Percentiles rank a stretch among this genome's conserved stretches.
Evolutionary conservation across 2,888 invertebrate genomes (phyloP).

Genomic region (Vannuccia rotundouncinata): DNA sequence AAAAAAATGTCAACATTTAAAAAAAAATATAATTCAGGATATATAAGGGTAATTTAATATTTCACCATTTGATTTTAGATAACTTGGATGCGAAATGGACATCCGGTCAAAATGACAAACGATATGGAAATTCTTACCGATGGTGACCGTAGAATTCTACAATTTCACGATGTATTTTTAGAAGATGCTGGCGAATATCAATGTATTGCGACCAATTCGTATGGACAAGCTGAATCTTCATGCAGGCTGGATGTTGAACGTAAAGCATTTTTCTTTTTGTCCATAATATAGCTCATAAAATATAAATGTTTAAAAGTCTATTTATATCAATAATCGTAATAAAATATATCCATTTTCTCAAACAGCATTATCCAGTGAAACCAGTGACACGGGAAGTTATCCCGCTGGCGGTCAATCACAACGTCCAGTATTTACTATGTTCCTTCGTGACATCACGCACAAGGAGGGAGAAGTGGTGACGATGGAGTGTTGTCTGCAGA

Average conservation of each 20-base stretch:
- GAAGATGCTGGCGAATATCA: constrained; percentile 62
- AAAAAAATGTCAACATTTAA: no score
- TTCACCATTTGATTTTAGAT: no score
- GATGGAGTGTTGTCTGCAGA: constrained; percentile 44
- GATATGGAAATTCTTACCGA: constrained; percentile 75
- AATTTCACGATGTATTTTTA: constrained; percentile 28
- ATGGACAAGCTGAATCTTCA: constrained; percentile 63
- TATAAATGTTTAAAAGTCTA: no score
- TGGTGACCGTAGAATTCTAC: constrained; percentile 61
- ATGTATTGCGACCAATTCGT: constrained; percentile 87
- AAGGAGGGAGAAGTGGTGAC: constrained; percentile 3
- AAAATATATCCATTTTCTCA: constrained; percentile 37
- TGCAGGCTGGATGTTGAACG: constrained; percentile 71
- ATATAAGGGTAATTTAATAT: no score
- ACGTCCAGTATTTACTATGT: not conserved
- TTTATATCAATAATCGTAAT: no score
- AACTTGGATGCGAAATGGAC: constrained; percentile 70
- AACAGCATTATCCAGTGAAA: constrained; percentile 53
- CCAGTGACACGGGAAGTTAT: constrained; percentile 47
- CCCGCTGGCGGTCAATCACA: not conserved
- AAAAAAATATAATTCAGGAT: no score
- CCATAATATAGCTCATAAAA: no score
- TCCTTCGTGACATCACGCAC: not conserved
- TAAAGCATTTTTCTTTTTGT: constrained; percentile 47
- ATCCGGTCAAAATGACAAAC: constrained; percentile 65